Evolutionary conservation across 2,888 invertebrate genomes (phyloP), one percentile per base, ranked within the genome.

Genomic region (Bombylius major): DNA sequence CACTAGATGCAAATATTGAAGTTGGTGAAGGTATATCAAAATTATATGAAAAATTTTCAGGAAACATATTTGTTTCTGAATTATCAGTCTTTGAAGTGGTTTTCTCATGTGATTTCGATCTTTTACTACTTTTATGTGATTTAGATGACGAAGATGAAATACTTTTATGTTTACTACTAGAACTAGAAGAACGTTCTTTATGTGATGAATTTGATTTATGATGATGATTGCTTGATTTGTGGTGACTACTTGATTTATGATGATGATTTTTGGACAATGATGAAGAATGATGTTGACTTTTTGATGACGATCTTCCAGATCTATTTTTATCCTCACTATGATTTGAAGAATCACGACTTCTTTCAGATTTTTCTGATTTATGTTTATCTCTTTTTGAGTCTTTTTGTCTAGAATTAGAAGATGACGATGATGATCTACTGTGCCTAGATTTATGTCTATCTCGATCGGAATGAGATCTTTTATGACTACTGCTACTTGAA

Each of bases 81-180:
- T 34, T 34, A 5, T 44, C 33, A 33, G 13, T n/a, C 31, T 54
- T 36, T 9, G 5, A 8, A 5, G 49, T n/a, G 4, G 46, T 9
- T 60, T 65, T 68, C 59, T 68, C 70, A 52, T 66, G 64, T 51
- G 63, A 61, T 32, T 4, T 11, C 6, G 48, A 48, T 14, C 4
- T 53, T 14, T 51, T 33, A 39, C 32, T 50, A 8, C 46, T 39
- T 48, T 53, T 55, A 46, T 51, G 51, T 6, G 52, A 49, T 39
- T 49, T 52, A 11, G 56, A 52, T 8, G 50, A 59, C 60, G 34
- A 54, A 50, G 62, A 63, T 60, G 11, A 57, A 34, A 9, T 42
- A 48, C 13, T 50, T 56, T 0, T 63, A 59, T 56, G 62, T 63
- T 23, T 60, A 57, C 6, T 64, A 64, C 5, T 56, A 54, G 9